Conservation (phyloP, 1,140 invertebrate species). For the Scaptomyza pallida region DNA sequence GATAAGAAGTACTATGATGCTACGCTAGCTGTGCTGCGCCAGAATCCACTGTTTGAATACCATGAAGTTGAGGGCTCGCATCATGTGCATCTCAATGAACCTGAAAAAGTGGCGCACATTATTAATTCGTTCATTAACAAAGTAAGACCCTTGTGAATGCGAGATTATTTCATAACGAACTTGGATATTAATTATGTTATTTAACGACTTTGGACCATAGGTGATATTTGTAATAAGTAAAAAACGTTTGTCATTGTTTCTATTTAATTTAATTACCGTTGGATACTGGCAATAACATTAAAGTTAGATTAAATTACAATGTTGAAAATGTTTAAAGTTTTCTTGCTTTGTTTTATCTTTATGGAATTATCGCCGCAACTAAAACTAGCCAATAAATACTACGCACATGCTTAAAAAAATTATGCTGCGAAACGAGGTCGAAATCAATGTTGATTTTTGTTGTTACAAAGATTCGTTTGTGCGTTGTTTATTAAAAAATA, state of each 20-base stretch:
- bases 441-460: constrained; percentile 3
- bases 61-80: constrained; percentile 89
- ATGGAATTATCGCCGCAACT: constrained; percentile 63
- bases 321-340: constrained; percentile 46
- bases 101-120: constrained; percentile 86
- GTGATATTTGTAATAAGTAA: constrained; percentile 6
- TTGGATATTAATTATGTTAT: constrained; percentile 3
- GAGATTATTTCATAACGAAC: background rate
- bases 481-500: constrained; percentile 34
- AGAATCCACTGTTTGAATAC: constrained; percentile 86
- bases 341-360: constrained; percentile 24
- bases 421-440: constrained; percentile 19
- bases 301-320: constrained; percentile 66
- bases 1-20: constrained; percentile 85
- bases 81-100: constrained; percentile 90
- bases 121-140: constrained; percentile 87
- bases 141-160: constrained; percentile 72
- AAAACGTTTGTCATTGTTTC: constrained; percentile 49
- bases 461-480: constrained; percentile 20
- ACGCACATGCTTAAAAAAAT: constrained; percentile 26
- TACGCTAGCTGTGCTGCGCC: constrained; percentile 85
- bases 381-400: constrained; percentile 56
- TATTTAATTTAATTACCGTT: constrained; percentile 79
- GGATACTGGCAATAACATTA: constrained; percentile 75
- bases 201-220: constrained; percentile 21